These are phyloP conservation scores for Encarsia formosa DNA, from an alignment of 2,888 invertebrate genomes.

Conservation along the genomic window DNA sequence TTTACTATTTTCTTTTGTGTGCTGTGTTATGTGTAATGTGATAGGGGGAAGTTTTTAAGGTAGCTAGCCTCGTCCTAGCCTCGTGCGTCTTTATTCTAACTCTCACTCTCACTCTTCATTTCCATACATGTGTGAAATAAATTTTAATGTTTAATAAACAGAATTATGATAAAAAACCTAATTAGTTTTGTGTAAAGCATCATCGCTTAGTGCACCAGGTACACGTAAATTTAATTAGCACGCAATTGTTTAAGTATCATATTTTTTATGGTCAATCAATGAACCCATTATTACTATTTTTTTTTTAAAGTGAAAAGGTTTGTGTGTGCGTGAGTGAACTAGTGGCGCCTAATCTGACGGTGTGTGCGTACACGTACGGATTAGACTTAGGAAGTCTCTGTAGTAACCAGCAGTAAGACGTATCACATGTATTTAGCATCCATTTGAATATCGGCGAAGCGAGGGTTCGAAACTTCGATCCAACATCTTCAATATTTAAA, in stretches of 20 bases:
- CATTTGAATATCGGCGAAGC: constrained; percentile 43
- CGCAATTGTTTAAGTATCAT: constrained; percentile 35
- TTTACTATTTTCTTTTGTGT: not conserved
- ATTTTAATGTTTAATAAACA: too few relatives aligned
- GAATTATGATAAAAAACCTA: too few relatives aligned
- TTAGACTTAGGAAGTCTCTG: constrained; percentile 50
- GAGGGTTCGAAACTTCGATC: constrained; percentile 32
- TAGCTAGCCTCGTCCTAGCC: constrained; percentile 52
- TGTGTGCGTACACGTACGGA: constrained; percentile 45
- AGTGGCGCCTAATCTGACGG: constrained; percentile 44
- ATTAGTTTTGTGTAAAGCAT: too few relatives aligned
- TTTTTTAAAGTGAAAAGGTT: constrained; percentile 20
- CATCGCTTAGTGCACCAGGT: constrained; percentile 11
- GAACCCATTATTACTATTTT: constrained; percentile 35
- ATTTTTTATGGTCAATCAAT: constrained; percentile 43
- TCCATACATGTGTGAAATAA: too few relatives aligned
- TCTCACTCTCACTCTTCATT: constrained; percentile 8
- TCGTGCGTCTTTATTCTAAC: constrained; percentile 39
- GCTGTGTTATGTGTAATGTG: constrained; percentile 27
- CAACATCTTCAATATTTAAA: not conserved
- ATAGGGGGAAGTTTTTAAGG: constrained; percentile 40
- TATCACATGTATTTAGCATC: constrained; percentile 52
- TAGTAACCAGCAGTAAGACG: constrained; percentile 53
- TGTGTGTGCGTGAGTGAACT: constrained; percentile 52
- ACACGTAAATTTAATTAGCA: constrained; percentile 40